Evolutionary conservation across 2,113 vertebrate species (phyloP).

Genomic region (Sylvilagus bachmani): DNA sequence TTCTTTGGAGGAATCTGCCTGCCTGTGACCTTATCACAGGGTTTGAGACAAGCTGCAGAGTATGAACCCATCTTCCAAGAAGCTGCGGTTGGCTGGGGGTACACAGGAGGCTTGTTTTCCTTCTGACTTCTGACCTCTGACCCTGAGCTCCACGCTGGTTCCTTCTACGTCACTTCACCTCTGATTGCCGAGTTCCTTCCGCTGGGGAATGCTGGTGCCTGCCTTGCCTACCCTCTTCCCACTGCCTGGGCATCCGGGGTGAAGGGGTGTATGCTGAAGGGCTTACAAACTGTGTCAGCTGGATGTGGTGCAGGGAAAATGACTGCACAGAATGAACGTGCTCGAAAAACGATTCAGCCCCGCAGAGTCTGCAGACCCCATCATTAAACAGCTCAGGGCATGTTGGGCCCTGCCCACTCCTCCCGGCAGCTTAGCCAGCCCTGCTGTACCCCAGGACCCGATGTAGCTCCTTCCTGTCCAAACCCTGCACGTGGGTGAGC

Average conservation of each 20-base stretch:
- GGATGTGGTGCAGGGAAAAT: neutral
- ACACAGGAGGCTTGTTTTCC: neutral
- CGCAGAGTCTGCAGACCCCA: neutral
- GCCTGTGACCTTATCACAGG: neutral
- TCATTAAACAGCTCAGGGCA: neutral
- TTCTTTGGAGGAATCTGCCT: neutral
- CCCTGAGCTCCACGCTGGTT: neutral
- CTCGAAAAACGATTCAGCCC: neutral
- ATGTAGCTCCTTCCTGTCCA: neutral
- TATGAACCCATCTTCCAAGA: neutral
- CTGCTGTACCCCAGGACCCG: neutral
- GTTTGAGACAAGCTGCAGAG: neutral
- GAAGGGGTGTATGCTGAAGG: neutral
- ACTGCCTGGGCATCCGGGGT: slow-evolving; percentile 12
- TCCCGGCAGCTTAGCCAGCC: neutral
- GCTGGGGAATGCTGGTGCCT: neutral
- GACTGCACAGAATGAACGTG: neutral
- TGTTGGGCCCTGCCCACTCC: neutral
- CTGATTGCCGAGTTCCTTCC: neutral
- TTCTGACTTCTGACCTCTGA: neutral
- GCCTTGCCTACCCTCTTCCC: neutral
- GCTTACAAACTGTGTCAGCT: neutral
- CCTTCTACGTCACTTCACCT: neutral
- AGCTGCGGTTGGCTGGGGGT: neutral
- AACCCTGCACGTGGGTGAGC: neutral